phyloP scores from a whole-genome alignment of 2,797 vertebrate species.

The Tragopan temminckii region DNA sequence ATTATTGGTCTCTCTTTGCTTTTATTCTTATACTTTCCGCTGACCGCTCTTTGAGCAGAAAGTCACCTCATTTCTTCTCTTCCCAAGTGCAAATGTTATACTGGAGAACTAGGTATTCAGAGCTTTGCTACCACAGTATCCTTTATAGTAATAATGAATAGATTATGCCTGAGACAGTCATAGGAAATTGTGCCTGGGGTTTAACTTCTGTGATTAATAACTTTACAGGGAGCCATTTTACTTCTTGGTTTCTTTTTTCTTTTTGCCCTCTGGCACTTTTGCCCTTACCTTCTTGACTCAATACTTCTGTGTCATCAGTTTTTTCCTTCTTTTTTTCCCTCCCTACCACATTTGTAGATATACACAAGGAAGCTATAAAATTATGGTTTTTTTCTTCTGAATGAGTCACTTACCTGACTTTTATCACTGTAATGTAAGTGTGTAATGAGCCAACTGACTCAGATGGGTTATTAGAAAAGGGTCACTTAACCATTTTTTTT shows the following conservation, averaged over 20 bases:
- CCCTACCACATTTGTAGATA: not conserved
- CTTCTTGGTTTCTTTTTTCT: not conserved
- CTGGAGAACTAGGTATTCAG: not conserved
- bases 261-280: not conserved
- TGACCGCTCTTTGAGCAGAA: not conserved
- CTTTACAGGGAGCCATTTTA: conserved; percentile 13
- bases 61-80: not conserved
- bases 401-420: conserved; percentile 1
- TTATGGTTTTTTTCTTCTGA: not conserved
- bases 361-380: not conserved
- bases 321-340: not conserved
- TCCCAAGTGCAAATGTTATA: not conserved
- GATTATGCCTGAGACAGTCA: not conserved
- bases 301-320: not conserved
- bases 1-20: not conserved
- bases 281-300: not conserved
- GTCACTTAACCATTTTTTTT: conserved; percentile 1
- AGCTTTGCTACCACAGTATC: not conserved
- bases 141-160: not conserved
- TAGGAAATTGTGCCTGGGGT: not conserved
- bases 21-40: not conserved
- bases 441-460: conserved; percentile 47
- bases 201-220: conserved; percentile 20
- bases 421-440: conserved; percentile 18
- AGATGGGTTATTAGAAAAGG: conserved; percentile 12